These are phyloP conservation scores for Micromesistius poutassou DNA, from an alignment of 2,797 vertebrate species.

Conservation along the genomic window DNA sequence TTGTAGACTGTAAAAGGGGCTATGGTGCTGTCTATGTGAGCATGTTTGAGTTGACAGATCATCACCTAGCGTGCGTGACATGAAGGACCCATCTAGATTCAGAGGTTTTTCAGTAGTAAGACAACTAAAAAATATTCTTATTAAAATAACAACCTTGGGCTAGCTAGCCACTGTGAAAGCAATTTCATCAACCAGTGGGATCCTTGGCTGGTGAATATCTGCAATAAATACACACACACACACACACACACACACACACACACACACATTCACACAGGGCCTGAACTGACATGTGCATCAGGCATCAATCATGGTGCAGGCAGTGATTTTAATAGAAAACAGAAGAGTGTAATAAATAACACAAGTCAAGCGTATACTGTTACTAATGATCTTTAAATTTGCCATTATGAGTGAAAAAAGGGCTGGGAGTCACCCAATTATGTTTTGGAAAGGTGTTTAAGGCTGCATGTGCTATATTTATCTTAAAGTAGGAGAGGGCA, in stretches of 20 bases:
- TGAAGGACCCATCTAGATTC: neutral
- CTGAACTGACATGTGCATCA: slow-evolving; percentile 38
- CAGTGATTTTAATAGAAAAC: slow-evolving; percentile 64
- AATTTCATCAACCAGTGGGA: slow-evolving; percentile 54
- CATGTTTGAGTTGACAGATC: neutral
- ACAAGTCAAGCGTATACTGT: slow-evolving; percentile 62
- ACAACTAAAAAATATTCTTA: neutral
- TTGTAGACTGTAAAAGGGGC: neutral
- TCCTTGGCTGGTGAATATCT: slow-evolving; percentile 48
- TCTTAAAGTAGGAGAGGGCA: neutral
- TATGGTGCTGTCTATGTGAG: neutral
- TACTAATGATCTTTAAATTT: slow-evolving; percentile 73
- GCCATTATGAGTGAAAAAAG: slow-evolving; percentile 68
- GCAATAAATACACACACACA: neutral
- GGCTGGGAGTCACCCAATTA: slow-evolving; percentile 74
- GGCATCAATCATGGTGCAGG: slow-evolving; percentile 58
- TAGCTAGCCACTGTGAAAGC: slow-evolving; percentile 45
- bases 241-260: neutral
- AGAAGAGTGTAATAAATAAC: slow-evolving; percentile 67
- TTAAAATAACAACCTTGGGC: slow-evolving; percentile 48
- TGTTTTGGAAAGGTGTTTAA: slow-evolving; percentile 33
- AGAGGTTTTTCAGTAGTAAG: neutral
- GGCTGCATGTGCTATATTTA: slow-evolving; percentile 12
- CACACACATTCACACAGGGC: slow-evolving; percentile 1
- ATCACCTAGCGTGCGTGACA: neutral